A percentile compares a stretch with the other conserved stretches of the same genome.
Evolutionary conservation across 2,113 vertebrate genomes (phyloP).

Genomic region (Motacilla tschutschensis): DNA sequence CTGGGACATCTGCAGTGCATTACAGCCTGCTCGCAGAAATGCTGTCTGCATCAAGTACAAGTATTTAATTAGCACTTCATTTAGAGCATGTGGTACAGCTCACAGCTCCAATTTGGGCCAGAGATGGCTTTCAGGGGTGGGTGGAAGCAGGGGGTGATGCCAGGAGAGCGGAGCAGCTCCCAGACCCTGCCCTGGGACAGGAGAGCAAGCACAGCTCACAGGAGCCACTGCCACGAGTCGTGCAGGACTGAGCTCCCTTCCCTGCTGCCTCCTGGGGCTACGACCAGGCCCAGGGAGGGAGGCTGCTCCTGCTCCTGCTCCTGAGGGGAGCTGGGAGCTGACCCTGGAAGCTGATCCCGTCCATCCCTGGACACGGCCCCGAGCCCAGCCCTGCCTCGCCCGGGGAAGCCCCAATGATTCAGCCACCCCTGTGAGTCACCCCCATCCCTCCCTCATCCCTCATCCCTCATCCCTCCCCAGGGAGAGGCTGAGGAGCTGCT

Average conservation of each 20-base stretch:
- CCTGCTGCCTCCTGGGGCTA: accelerated
- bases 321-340: background rate
- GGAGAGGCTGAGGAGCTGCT: background rate
- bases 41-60: constrained; percentile 35
- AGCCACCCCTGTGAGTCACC: constrained; percentile 1
- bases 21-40: constrained; percentile 20
- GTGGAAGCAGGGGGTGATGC: background rate
- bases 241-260: accelerated
- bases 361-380: background rate
- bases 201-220: background rate
- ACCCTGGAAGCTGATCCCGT: too few relatives aligned
- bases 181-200: background rate
- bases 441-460: background rate
- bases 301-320: accelerated
- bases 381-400: background rate
- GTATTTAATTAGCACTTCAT: constrained; percentile 63
- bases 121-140: constrained; percentile 21
- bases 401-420: constrained; percentile 31
- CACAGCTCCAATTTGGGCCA: constrained; percentile 19
- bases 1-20: background rate
- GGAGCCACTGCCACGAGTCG: accelerated
- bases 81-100: constrained; percentile 48
- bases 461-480: background rate
- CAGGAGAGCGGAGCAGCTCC: background rate
- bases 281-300: background rate